phyloP scores from a whole-genome alignment of 92 coral and sea anemone species.

The Ricordea florida region DNA sequence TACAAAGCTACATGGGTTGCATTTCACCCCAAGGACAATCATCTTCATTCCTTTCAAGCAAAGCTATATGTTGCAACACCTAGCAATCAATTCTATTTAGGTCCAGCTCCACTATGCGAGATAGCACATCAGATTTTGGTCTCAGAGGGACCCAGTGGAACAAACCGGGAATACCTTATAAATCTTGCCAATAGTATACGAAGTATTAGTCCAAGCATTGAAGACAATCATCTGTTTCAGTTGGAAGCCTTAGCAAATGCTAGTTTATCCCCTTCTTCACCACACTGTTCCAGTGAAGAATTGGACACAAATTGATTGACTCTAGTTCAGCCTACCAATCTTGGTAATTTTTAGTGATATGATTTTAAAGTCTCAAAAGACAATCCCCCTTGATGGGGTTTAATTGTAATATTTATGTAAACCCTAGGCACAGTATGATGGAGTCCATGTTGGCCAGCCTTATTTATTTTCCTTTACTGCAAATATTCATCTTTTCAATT shows the following conservation, averaged over 20 bases:
- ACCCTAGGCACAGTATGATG: too few species aligned
- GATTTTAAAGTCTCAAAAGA: too few species aligned
- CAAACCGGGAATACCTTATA: slow-evolving; percentile 70
- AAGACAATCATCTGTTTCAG: slow-evolving; percentile 72
- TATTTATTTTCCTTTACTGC: too few species aligned
- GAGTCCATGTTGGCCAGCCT: too few species aligned
- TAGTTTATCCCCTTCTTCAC: background rate
- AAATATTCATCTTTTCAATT: too few species aligned
- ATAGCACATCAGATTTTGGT: slow-evolving; percentile 66
- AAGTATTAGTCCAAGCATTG: slow-evolving; percentile 20
- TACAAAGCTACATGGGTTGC: slow-evolving; percentile 57
- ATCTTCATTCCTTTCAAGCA: slow-evolving; percentile 34
- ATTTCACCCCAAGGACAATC: slow-evolving; percentile 43
- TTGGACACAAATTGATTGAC: too few species aligned
- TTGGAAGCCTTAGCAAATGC: slow-evolving; percentile 57
- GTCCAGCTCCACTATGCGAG: slow-evolving; percentile 70
- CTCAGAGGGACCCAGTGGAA: slow-evolving; percentile 82
- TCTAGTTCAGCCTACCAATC: too few species aligned
- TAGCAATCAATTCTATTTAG: slow-evolving; percentile 66
- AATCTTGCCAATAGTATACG: slow-evolving; percentile 70
- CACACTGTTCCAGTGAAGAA: background rate
- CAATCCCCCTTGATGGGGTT: too few species aligned
- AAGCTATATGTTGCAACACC: slow-evolving; percentile 79
- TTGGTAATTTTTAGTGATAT: too few species aligned
- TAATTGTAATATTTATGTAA: too few species aligned